Base-by-base conservation (phyloP, 2,888 invertebrate genomes). In the Artemia sinica region DNA sequence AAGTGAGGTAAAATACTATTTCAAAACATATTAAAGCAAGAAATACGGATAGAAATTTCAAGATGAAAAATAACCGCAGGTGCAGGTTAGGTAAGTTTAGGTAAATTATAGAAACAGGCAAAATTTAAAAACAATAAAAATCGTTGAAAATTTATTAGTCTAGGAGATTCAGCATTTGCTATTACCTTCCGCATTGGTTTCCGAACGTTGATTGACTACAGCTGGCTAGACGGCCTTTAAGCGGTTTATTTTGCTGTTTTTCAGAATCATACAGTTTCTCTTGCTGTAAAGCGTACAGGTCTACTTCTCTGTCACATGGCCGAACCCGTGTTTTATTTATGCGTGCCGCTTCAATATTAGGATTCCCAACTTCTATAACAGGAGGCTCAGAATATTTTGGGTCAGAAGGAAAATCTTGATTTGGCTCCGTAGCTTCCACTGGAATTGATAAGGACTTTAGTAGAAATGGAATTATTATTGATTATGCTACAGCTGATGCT, bases 221-320 rank as follows among this genome's bases (percentile, higher is more conserved):
- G 77, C 90, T 91, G 58, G 89, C 91, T 66, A 90, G 81, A 78
- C 90, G 91, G 69, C 90, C 91, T 80, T 91, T 91, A 4, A 90
- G 81, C 49, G 90, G 91, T 79, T 89, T 90, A 73, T 86, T 69
- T 73, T 67, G 71, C 70, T 75, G 88, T 74, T 68, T 58, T 8
- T 51, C 68, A 13, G 50, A 50, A 49, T 70, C 67, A 12, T 51
- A 66, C 50, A 70, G 70, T 10, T 66, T 65, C 10, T 70, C 70
- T 8, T 51, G 66, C 58, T 70, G 70, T 51, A 70, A 78, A 71
- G 88, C 85, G 76, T 85, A 90, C 5, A 90, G 79, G 51, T 82
- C 83, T 70, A 85, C 84, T 77, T 88, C 85, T 76, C 89, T 83
- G 77, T 92, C 92, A 77, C 92, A 93, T 7, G 91, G 87, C 69